These are phyloP conservation scores for Argyra leucocephala DNA, from an alignment of 2,888 invertebrate genomes.

Conservation along the genomic window DNA sequence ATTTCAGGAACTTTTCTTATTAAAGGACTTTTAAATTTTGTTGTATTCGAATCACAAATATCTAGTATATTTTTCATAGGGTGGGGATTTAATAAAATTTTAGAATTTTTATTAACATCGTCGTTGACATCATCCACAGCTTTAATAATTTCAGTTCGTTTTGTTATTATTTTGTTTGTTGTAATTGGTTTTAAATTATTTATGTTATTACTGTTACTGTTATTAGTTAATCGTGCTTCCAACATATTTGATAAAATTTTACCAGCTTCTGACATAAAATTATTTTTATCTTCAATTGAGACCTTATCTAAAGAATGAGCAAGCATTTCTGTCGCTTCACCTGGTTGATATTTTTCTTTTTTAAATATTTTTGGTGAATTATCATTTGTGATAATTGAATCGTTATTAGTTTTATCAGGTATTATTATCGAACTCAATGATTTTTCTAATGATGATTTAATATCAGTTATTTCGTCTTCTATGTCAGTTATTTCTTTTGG, in stretches of 20 bases:
- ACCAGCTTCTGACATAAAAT: conserved; percentile 40
- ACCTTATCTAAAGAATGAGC: conserved; percentile 37
- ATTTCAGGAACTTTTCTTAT: conserved; percentile 1
- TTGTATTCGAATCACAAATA: conserved; percentile 32
- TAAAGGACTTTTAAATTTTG: too few species aligned
- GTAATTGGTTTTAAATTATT: conserved; percentile 21
- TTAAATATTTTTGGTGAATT: conserved; percentile 8
- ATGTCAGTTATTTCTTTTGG: background rate
- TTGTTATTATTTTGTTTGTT: conserved; percentile 12
- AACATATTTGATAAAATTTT: conserved; percentile 42
- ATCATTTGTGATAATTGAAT: background rate
- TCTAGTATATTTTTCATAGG: conserved; percentile 39
- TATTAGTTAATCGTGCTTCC: conserved; percentile 34
- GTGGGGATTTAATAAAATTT: conserved; percentile 30
- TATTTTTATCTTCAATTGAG: conserved; percentile 34
- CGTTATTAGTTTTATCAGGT: background rate
- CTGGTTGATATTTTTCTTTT: background rate
- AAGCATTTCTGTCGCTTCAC: conserved; percentile 35
- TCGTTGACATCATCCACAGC: conserved; percentile 13
- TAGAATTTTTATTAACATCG: conserved; percentile 18
- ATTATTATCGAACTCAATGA: background rate
- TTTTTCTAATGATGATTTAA: background rate
- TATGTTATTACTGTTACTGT: conserved; percentile 23
- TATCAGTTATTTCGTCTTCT: background rate
- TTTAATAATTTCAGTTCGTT: conserved; percentile 7